Evolutionary conservation across 2,113 vertebrate species (phyloP).

Genomic region (Hylia prasina): DNA sequence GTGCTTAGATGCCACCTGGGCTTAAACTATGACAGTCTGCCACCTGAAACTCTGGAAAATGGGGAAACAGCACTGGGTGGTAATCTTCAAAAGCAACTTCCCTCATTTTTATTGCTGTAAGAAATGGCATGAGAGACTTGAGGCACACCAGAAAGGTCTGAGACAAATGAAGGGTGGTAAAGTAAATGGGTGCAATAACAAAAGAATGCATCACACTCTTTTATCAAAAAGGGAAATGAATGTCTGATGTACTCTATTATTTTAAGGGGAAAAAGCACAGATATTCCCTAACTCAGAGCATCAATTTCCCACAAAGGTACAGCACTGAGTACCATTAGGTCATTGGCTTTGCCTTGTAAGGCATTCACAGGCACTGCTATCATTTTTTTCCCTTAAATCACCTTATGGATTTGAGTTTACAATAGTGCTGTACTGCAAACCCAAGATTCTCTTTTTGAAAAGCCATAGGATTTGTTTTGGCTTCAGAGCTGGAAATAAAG

Average conservation of each 20-base stretch:
- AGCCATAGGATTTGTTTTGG: neutral
- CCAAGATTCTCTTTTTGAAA: neutral
- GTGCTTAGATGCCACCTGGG: neutral
- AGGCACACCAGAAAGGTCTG: neutral
- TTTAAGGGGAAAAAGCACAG: neutral
- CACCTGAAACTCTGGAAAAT: neutral
- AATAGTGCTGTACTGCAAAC: neutral
- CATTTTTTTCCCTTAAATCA: neutral
- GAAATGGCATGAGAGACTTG: neutral
- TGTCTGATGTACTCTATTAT: neutral
- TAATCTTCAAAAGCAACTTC: neutral
- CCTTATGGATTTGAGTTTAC: neutral
- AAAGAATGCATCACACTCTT: neutral
- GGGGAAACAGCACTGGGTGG: neutral
- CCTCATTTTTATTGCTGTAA: neutral
- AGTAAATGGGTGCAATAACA: neutral
- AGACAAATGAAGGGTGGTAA: neutral
- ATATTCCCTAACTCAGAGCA: neutral
- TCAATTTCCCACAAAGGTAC: neutral
- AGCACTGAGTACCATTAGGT: neutral
- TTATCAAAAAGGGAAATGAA: conserved; percentile 5
- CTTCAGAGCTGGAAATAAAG: neutral
- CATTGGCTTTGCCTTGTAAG: neutral
- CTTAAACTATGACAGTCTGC: neutral
- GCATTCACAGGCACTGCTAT: neutral